Conservation (phyloP, 2,888 invertebrate species). For the Darwinula stevensoni region DNA sequence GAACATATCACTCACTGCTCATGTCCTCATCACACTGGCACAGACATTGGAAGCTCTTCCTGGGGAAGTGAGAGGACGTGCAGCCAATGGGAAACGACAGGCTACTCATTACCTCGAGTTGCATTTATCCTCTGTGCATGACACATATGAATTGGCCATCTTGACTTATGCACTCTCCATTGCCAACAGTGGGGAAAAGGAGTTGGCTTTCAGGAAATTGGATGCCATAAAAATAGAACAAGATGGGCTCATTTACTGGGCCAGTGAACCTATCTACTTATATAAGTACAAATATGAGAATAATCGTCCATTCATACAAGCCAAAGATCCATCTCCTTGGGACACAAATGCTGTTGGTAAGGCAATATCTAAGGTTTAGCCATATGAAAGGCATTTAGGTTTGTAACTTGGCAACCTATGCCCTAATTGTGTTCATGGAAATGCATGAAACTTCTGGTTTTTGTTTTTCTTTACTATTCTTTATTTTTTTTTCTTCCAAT, state of each 20-base stretch:
- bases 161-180: conserved; percentile 48
- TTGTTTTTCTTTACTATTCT: too few relatives aligned
- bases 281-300: conserved; percentile 15
- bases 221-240: conserved; percentile 12
- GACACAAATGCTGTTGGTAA: too few relatives aligned
- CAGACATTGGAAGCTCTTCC: conserved; percentile 42
- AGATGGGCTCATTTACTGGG: conserved; percentile 13
- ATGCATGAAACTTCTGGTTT: too few relatives aligned
- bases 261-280: conserved; percentile 9
- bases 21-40: conserved; percentile 61
- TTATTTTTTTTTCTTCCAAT: too few relatives aligned
- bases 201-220: conserved; percentile 15
- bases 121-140: conserved; percentile 40
- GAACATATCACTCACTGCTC: conserved; percentile 71
- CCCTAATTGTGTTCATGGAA: too few relatives aligned
- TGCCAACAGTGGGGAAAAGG: conserved; percentile 16
- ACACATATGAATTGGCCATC: conserved; percentile 58
- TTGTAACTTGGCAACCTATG: too few relatives aligned
- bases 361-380: too few relatives aligned
- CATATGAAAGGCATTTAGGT: too few relatives aligned
- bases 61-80: conserved; percentile 35
- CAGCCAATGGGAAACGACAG: conserved; percentile 38
- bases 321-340: too few relatives aligned
- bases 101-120: conserved; percentile 51
- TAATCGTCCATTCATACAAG: conserved; percentile 17